Conservation (phyloP, 2,113 vertebrate species). For the Paramisgurnus dabryanus region DNA sequence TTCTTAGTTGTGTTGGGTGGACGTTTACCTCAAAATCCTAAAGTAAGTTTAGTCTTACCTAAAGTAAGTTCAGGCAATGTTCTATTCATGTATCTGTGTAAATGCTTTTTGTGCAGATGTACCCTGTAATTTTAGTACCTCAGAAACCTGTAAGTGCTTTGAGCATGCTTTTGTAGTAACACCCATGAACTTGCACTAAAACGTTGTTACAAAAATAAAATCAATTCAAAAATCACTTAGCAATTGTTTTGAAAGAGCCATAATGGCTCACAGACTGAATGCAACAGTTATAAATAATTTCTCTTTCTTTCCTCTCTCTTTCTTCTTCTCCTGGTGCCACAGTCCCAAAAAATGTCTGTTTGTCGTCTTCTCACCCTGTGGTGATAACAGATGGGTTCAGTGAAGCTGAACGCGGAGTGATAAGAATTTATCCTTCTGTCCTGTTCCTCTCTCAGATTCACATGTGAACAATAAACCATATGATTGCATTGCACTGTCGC, state of each 20-base stretch:
- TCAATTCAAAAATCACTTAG: neutral
- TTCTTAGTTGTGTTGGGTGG: too few relatives aligned
- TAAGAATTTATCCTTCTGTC: slow-evolving; percentile 25
- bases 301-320: neutral
- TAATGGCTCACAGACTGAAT: slow-evolving; percentile 12
- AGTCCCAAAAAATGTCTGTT: slow-evolving; percentile 18
- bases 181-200: neutral
- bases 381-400: slow-evolving; percentile 38
- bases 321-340: neutral
- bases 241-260: slow-evolving; percentile 7
- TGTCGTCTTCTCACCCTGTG: neutral
- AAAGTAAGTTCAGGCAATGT: too few relatives aligned
- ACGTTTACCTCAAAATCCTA: too few relatives aligned
- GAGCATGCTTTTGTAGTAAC: neutral
- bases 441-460: slow-evolving; percentile 8
- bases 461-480: slow-evolving; percentile 13
- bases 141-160: too few relatives aligned
- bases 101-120: neutral
- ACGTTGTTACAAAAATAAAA: neutral
- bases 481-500: slow-evolving; percentile 13
- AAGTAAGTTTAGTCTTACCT: too few relatives aligned
- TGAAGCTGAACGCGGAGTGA: slow-evolving; percentile 33
- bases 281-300: slow-evolving; percentile 2
- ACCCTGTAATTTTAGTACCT: too few relatives aligned
- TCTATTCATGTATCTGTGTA: neutral